Percentiles rank a stretch among this genome's conserved stretches.
These are phyloP conservation scores for Babyrousa celebensis DNA, from an alignment of 2,797 vertebrate species.

Conservation along the genomic window DNA sequence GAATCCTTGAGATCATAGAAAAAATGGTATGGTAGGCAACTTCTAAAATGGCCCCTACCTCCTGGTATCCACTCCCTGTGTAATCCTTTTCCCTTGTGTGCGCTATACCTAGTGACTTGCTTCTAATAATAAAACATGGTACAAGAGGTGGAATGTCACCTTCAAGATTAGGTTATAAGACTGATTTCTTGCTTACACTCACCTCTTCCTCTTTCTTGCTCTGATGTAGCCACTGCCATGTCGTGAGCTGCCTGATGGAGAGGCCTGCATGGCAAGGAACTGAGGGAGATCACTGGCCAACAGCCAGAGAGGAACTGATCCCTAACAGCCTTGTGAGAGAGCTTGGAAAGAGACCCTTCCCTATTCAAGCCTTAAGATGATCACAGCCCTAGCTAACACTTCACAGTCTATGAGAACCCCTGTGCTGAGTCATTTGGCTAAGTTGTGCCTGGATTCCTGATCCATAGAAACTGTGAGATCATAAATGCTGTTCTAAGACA, in stretches of 20 bases:
- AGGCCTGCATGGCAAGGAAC: background rate
- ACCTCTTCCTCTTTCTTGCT: background rate
- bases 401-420: background rate
- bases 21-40: background rate
- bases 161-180: background rate
- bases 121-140: background rate
- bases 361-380: background rate
- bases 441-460: background rate
- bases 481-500: conserved; percentile 38
- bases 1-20: background rate
- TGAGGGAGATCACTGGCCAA: background rate
- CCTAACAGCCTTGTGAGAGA: background rate
- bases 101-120: background rate
- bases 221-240: background rate
- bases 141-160: background rate
- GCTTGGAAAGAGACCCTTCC: background rate
- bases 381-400: background rate
- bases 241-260: background rate
- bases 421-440: background rate
- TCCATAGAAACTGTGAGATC: conserved; percentile 27
- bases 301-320: background rate
- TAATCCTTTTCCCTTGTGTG: background rate
- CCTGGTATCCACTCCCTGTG: background rate
- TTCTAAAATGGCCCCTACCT: background rate
- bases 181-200: background rate